Base-by-base conservation (phyloP, 2,888 invertebrate species). In the Chalcosyrphus nemorum region DNA sequence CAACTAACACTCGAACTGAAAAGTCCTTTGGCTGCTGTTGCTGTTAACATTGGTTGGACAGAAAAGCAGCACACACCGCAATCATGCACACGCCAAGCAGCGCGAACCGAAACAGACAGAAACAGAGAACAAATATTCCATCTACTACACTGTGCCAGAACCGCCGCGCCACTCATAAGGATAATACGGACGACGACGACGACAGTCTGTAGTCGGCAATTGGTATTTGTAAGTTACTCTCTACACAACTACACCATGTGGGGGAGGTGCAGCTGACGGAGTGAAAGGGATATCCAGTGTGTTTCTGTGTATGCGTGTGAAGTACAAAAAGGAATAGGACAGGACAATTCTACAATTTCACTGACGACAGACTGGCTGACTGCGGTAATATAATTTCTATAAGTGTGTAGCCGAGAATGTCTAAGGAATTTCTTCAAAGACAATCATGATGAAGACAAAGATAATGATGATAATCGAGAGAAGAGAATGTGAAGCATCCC, bases 361-460 rank as follows among this genome's bases (percentile, higher is more conserved):
- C 70, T 24, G 77, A 70, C 77, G 77, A 70, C 77, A 77, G 77
- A 63, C 77, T 70, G 77, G 70, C 77, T 77, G 77, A 70, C 77
- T 77, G 70, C 77, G 77, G 70, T 54, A 63, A 70, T 77, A 47
- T 43, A 77, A 77, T 77, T 77, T 13, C 32, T 4, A 21, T 29
- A 50, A 38, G 17, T n/a, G 41, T 50, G 45, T 27, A 38, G 11
- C 11, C 19, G 29, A 38, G 59, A 47, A 27, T 61, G 21, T 54
- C 32, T 61, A 32, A 43, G 74, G 65, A 74, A 65, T 75, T 66
- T 56, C 47, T 38, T 57, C 9, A 17, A 11, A 43, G 17, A 57
- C 43, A 7, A 54, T 21, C 9, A 32, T 47, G 11, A 54, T 21
- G n/a, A 32, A 56, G 27, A 59, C 27, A n/a, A 57, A n/a, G 47